Conservation (phyloP, 2,113 vertebrate genomes). For the Lepisosteus oculatus region DNA sequence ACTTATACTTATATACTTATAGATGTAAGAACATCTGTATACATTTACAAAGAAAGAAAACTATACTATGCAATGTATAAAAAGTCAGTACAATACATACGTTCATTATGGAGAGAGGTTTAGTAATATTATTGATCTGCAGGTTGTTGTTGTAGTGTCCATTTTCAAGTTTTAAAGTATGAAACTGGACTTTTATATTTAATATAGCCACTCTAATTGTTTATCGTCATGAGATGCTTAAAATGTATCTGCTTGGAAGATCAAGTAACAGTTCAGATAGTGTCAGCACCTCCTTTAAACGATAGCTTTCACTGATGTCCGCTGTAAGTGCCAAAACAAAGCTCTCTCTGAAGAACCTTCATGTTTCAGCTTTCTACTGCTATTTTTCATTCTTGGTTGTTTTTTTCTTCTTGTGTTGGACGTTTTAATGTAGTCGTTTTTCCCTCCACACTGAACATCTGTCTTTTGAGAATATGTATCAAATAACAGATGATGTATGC, state of each 20-base stretch:
- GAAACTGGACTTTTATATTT: slow-evolving; percentile 4
- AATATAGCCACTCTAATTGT: slow-evolving; percentile 5
- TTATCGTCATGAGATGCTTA: slow-evolving; percentile 7
- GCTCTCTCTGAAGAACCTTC: not conserved
- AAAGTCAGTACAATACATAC: not conserved
- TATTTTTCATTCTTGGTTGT: too few relatives aligned
- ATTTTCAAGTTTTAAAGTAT: not conserved
- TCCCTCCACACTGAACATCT: too few relatives aligned
- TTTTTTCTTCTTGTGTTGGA: too few relatives aligned
- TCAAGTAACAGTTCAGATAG: slow-evolving; percentile 30
- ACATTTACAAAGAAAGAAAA: slow-evolving; percentile 2
- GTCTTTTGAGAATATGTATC: too few relatives aligned
- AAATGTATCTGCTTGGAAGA: slow-evolving; percentile 32
- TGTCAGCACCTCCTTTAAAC: slow-evolving; percentile 29
- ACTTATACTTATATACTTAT: too few relatives aligned
- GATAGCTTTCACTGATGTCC: slow-evolving; percentile 30
- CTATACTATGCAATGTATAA: not conserved
- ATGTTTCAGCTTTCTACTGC: too few relatives aligned
- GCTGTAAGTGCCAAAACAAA: not conserved
- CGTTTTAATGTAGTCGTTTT: too few relatives aligned
- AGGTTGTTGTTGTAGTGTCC: not conserved
- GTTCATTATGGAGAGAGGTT: too few relatives aligned
- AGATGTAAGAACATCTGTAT: not conserved
- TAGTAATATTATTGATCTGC: too few relatives aligned
- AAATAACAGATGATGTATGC: too few relatives aligned